These are phyloP conservation scores for Tetanocera ferruginea DNA, from an alignment of 2,888 invertebrate species.

Conservation along the genomic window DNA sequence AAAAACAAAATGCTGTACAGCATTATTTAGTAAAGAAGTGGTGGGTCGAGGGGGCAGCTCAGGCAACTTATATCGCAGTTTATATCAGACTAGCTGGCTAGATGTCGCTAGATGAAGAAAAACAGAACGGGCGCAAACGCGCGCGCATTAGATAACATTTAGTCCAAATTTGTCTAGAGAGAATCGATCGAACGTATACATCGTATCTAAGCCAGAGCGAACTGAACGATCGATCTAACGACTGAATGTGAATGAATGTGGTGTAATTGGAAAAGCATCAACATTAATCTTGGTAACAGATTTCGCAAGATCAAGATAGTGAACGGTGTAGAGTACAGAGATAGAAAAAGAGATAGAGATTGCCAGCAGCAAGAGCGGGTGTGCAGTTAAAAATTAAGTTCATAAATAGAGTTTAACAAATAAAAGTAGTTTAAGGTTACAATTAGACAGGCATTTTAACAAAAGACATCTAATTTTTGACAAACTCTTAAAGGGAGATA, in stretches of 20 bases:
- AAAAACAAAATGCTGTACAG: neutral
- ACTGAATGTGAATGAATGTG: slow-evolving; percentile 24
- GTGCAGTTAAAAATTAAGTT: neutral
- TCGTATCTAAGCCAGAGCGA: neutral
- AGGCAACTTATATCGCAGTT: neutral
- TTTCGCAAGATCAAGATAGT: slow-evolving; percentile 58
- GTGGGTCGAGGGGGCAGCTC: neutral
- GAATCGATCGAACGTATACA: neutral
- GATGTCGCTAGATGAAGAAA: neutral
- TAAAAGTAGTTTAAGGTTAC: neutral
- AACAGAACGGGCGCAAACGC: neutral
- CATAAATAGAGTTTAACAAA: neutral
- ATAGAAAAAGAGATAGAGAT: slow-evolving; percentile 8
- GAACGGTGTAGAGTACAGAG: slow-evolving; percentile 40
- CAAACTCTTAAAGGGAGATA: neutral
- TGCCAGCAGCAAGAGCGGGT: slow-evolving; percentile 22
- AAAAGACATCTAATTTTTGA: neutral
- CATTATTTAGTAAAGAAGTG: neutral
- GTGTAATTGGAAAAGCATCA: slow-evolving; percentile 68
- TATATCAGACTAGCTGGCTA: neutral
- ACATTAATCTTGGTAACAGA: slow-evolving; percentile 66
- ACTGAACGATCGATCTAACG: slow-evolving; percentile 21
- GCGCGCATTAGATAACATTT: slow-evolving; percentile 48
- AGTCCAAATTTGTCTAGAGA: slow-evolving; percentile 63
- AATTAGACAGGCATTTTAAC: neutral